Conservation (phyloP, 2,113 vertebrate species). For the Setophaga coronata region DNA sequence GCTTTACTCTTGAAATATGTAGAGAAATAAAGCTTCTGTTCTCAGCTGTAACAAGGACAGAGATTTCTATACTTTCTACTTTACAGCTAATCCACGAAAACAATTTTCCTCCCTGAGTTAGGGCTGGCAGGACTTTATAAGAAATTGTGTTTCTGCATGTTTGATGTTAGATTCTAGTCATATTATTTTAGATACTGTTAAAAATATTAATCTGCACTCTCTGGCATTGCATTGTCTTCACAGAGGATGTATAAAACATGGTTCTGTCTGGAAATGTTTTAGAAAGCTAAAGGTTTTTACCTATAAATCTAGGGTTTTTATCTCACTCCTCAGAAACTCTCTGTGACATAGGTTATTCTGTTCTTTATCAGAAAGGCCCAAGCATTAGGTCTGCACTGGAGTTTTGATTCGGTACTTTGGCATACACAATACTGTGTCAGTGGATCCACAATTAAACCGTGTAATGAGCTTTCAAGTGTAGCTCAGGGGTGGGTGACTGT, state of each 20-base stretch:
- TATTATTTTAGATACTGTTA: background rate
- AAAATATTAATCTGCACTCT: background rate
- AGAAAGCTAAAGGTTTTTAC: background rate
- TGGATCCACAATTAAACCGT: background rate
- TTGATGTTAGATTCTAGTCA: background rate
- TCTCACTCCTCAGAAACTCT: background rate
- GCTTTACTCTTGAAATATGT: background rate
- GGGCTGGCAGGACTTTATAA: background rate
- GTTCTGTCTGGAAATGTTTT: background rate
- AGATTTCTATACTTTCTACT: background rate
- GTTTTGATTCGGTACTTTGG: background rate
- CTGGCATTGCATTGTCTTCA: background rate
- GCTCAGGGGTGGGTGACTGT: background rate
- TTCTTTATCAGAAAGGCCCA: background rate
- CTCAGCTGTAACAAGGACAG: accelerated
- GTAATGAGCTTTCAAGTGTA: background rate
- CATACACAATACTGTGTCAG: background rate
- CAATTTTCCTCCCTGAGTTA: background rate
- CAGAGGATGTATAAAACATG: background rate
- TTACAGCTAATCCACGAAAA: background rate
- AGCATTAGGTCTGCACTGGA: background rate
- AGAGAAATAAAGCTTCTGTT: background rate
- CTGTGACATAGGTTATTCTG: background rate
- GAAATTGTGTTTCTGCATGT: background rate
- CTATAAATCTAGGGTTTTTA: background rate